Evolutionary conservation across 2,797 vertebrate species (phyloP), one percentile per base, ranked within the genome.

Genomic region (Anguilla marmorata): DNA sequence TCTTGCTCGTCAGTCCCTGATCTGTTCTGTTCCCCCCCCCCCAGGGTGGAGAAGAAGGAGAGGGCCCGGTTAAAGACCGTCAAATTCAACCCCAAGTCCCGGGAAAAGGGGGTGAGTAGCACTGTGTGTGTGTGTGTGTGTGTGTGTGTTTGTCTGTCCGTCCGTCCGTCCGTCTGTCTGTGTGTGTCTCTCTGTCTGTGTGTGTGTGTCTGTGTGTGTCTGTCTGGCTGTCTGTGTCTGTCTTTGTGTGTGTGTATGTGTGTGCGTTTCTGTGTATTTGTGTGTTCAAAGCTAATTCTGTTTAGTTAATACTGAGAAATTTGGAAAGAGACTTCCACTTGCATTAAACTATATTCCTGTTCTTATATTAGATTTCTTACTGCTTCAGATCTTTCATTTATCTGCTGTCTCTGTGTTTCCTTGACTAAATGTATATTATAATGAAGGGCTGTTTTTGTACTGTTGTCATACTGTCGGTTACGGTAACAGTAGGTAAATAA

Each of bases 21-120:
- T 48, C 9, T 66, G 21, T 92, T 37, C 89, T 89, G 87, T 89
- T 48, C 63, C 80, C 0, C 37, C 37, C 37, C 37, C 37, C 37
- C 37, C 93, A 99, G 98, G 90, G 98, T 99, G 88, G 98, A 99
- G 94, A 99, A 99, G 95, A 99, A 99, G 93, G 98, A 99, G 93
- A 90, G 98, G 90, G 98, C 98, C 0, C 94, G 98, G n/a, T 96
- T 99, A 95, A 99, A 99, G 96, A 99, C 98, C 0, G 98, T 99
- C 91, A 99, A 99, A 93, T 99, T 99, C 93, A 99, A 99, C 94
- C 96, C 98, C 60, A 99, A 98, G 95, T 95, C 98, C 84, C 96
- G 98, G 91, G 98, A 99, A 88, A 96, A 98, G 97, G 98, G 97
- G 97, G 98, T 99, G 94, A 98, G 98, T 97, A 2, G 45, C 30